Conservation (phyloP, 30 jellyfish, hydroid and myxozoan genomes). For the Nemopilema nomurai region DNA sequence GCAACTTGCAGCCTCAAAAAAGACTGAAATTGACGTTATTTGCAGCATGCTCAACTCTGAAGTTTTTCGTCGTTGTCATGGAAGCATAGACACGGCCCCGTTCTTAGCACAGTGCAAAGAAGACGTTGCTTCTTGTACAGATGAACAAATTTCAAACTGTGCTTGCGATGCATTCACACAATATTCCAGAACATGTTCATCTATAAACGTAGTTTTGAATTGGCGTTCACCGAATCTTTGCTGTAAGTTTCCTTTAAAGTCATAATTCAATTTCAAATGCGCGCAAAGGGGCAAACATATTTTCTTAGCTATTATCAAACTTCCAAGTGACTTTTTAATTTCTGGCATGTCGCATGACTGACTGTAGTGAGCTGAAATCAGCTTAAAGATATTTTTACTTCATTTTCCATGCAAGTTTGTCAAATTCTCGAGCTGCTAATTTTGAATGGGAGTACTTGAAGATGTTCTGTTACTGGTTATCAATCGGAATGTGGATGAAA, state of each 20-base stretch:
- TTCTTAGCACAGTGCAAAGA: conserved; percentile 55
- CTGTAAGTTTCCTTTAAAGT: conserved; percentile 44
- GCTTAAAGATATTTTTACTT: no score
- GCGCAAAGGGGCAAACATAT: no score
- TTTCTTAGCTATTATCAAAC: no score
- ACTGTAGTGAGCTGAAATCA: no score
- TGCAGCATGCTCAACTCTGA: conserved; percentile 38
- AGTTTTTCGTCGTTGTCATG: conserved; percentile 47
- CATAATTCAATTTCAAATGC: background rate
- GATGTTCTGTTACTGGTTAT: no score
- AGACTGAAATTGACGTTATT: background rate
- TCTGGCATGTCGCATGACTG: no score
- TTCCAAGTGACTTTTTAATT: no score
- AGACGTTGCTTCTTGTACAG: conserved; percentile 65
- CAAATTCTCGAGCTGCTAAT: no score
- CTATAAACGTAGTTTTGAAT: conserved; percentile 27
- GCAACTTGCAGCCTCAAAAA: background rate
- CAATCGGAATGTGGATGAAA: no score
- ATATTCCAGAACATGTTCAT: conserved; percentile 77
- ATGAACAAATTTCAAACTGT: conserved; percentile 9
- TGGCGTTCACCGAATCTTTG: conserved; percentile 71
- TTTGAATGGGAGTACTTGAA: no score
- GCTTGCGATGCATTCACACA: conserved; percentile 74
- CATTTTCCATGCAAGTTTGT: no score
- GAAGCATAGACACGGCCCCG: conserved; percentile 9